A percentile compares a stretch with the other conserved stretches of the same genome.
These are phyloP conservation scores for Camponotus floridanus DNA, from an alignment of 1,140 invertebrate genomes.

Conservation along the genomic window DNA sequence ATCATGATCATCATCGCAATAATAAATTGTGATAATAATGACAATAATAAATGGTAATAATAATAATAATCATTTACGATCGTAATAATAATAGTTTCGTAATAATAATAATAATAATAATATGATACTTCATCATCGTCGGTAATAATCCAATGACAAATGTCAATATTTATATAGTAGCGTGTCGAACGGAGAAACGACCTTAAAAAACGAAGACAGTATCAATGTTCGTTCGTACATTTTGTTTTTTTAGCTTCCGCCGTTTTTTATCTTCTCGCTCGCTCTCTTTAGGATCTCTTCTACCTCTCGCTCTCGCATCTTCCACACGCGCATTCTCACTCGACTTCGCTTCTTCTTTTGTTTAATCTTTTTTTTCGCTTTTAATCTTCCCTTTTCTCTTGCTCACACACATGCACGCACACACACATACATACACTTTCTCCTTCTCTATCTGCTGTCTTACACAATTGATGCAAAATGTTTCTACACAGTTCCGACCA, in stretches of 20 bases:
- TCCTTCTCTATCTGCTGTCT: constrained; percentile 84
- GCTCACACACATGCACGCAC: constrained; percentile 69
- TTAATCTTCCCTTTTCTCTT: constrained; percentile 80
- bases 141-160: constrained; percentile 83
- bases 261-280: constrained; percentile 72
- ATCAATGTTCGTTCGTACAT: constrained; percentile 84
- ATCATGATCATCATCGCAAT: constrained; percentile 78
- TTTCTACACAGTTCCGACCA: constrained; percentile 85
- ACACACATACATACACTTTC: constrained; percentile 54
- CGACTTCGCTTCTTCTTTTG: constrained; percentile 57
- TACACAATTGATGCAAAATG: constrained; percentile 86
- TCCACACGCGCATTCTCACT: constrained; percentile 73
- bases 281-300: constrained; percentile 62
- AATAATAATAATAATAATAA: constrained; percentile 81
- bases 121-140: constrained; percentile 80
- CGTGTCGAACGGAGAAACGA: constrained; percentile 82
- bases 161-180: constrained; percentile 82
- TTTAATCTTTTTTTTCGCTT: constrained; percentile 74
- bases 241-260: constrained; percentile 82
- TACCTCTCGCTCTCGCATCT: constrained; percentile 66
- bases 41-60: constrained; percentile 80
- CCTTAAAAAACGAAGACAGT: constrained; percentile 83
- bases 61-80: constrained; percentile 74
- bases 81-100: constrained; percentile 75
- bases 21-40: constrained; percentile 76